Base-by-base conservation (phyloP, 2,113 vertebrate species). In the Rhinopomastus cyanomelas region DNA sequence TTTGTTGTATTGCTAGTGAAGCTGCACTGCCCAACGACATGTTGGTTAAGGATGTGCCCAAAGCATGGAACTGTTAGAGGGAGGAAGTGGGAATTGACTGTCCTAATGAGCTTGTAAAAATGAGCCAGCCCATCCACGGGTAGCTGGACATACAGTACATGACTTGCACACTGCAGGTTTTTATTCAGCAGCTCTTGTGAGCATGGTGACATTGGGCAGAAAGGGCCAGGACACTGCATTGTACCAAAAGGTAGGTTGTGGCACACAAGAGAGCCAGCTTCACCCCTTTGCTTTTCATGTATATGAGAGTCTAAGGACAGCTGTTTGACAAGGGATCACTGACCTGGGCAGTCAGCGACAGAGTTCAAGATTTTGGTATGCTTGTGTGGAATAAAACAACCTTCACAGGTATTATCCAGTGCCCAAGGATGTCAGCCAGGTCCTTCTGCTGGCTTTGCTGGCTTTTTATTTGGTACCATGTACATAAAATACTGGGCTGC, bases 271-370 rank as follows among this genome's bases (percentile, higher is more conserved):
- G 85, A 79, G 93, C 84, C 81, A 90, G 72, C 80, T 56, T 74
- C 61, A 87, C n/a, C 37, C 37, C 76, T 80, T 69, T 36, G 11
- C 88, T 81, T 95, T 96, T 92, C 81, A 61, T 15, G 16, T 71
- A 68, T 87, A 82, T 9, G 32, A 94, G 76, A 44, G 44, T 81
- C 75, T 87, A 83, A 76, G 48, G 68, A 76, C 12, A 85, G 85
- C 32, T 29, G 15, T 51, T 22, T 5, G 4, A 71, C 62, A 66
- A 86, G 39, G 75, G n/a, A 26, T 48, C 12, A 29, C 64, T 67
- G 22, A 49, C 20, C 69, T 51, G 53, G 62, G 30, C 82, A 3
- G 3, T 21, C 30, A 32, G 8, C 2, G 2, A 12, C 11, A 48
- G 26, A 39, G 29, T 72, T 55, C 46, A 32, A 21, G 48, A 48